These are phyloP conservation scores for Desoria tigrina DNA, from an alignment of 2,888 invertebrate genomes.

Conservation along the genomic window DNA sequence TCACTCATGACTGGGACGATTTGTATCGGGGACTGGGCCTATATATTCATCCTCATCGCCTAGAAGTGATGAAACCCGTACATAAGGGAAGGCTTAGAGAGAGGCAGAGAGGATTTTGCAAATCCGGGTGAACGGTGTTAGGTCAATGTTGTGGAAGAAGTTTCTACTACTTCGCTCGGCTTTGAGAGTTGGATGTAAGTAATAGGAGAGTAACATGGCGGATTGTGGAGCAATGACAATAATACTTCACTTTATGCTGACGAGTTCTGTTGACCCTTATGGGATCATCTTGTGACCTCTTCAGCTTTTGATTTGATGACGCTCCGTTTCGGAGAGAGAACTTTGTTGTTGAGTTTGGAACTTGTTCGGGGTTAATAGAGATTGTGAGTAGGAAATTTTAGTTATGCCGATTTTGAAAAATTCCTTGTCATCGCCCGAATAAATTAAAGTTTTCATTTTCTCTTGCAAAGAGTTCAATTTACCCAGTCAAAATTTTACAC, in stretches of 20 bases:
- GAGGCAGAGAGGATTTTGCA: constrained; percentile 14
- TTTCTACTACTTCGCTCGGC: background rate
- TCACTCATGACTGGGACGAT: no score
- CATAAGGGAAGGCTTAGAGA: background rate
- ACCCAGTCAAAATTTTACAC: no score
- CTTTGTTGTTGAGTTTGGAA: no score
- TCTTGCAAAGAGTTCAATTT: no score
- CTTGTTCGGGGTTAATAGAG: no score
- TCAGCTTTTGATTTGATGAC: background rate
- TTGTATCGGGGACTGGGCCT: no score
- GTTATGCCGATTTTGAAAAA: no score
- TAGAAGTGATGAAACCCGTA: constrained; percentile 9
- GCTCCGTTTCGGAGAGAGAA: no score
- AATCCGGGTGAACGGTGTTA: constrained; percentile 12
- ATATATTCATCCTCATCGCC: background rate
- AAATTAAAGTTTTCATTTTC: no score
- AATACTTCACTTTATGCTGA: background rate
- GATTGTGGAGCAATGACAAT: constrained; percentile 1
- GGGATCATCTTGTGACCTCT: background rate
- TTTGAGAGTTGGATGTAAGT: background rate
- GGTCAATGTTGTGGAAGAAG: constrained; percentile 21
- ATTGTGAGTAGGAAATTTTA: no score
- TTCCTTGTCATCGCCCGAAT: no score
- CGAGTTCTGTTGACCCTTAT: background rate
- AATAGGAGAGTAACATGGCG: background rate